Percentiles rank a stretch among this genome's conserved stretches.
Conservation (phyloP, 1,140 invertebrate genomes). For the Trigoniulus corallinus region DNA sequence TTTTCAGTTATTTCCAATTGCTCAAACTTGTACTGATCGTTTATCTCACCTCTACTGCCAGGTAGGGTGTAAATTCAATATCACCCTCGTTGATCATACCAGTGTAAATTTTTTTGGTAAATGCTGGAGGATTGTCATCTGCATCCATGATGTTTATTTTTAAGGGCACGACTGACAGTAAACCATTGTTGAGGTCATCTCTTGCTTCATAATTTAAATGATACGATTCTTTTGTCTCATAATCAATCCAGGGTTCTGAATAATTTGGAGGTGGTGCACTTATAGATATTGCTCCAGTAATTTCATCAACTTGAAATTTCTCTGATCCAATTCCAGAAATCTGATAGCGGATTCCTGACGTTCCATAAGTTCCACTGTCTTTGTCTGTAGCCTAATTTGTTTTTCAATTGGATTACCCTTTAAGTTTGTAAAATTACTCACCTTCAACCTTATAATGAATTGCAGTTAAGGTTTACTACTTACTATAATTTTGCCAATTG, state of each 20-base stretch:
- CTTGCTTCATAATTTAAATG: background rate
- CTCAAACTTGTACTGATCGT: background rate
- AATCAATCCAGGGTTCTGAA: conserved; percentile 57
- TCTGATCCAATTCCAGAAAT: conserved; percentile 67
- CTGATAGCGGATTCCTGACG: conserved; percentile 64
- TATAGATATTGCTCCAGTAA: conserved; percentile 63
- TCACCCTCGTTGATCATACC: background rate
- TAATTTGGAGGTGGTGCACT: conserved; percentile 48
- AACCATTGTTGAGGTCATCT: background rate
- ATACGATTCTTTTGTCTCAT: conserved; percentile 50
- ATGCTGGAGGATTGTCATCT: conserved; percentile 72
- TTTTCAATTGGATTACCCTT: too few relatives aligned
- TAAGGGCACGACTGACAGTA: conserved; percentile 46
- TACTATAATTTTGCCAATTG: conserved; percentile 50
- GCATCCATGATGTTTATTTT: conserved; percentile 59
- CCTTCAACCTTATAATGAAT: too few relatives aligned
- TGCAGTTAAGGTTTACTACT: too few relatives aligned
- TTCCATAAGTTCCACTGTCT: conserved; percentile 60
- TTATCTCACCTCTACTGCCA: background rate
- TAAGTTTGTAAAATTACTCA: too few relatives aligned
- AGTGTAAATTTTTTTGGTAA: conserved; percentile 45
- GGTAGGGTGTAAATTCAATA: background rate
- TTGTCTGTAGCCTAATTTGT: conserved; percentile 66
- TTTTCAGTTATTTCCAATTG: background rate
- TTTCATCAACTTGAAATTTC: conserved; percentile 59